These are phyloP conservation scores for Ciconia stormi DNA, from an alignment of 2,113 vertebrate genomes.

Conservation along the genomic window DNA sequence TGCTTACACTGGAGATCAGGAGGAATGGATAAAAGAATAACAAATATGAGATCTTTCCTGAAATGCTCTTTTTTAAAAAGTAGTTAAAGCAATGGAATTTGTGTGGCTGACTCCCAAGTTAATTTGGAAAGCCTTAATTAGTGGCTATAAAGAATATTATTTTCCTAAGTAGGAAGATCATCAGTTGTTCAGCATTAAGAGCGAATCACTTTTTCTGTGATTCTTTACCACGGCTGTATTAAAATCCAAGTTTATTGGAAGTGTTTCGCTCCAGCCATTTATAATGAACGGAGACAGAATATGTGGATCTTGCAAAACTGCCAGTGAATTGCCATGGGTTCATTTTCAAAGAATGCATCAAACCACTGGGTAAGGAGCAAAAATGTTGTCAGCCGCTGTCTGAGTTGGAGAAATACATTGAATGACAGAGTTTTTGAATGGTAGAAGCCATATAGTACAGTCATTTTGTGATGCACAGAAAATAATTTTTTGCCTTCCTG, in stretches of 20 bases:
- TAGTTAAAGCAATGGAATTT: not conserved
- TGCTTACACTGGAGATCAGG: not conserved
- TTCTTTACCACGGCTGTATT: not conserved
- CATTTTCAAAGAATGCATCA: not conserved
- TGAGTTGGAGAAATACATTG: not conserved
- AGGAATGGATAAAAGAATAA: not conserved
- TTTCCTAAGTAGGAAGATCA: not conserved
- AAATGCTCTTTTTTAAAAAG: fast-evolving
- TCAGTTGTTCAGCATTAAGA: not conserved
- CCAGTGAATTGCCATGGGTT: not conserved
- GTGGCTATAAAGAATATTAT: not conserved
- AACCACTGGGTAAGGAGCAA: not conserved
- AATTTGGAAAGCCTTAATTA: not conserved
- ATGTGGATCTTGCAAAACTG: not conserved
- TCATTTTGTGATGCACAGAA: not conserved
- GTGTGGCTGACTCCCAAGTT: not conserved
- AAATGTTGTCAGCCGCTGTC: not conserved
- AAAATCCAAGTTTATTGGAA: not conserved
- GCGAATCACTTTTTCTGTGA: not conserved
- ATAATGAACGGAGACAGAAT: not conserved
- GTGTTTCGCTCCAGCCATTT: not conserved
- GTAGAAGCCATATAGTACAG: not conserved
- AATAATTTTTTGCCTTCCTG: not conserved
- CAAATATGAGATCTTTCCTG: not conserved
- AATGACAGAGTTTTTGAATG: not conserved